Evolutionary conservation across 1,140 invertebrate species (phyloP).

Genomic region (Dinoponera quadriceps): DNA sequence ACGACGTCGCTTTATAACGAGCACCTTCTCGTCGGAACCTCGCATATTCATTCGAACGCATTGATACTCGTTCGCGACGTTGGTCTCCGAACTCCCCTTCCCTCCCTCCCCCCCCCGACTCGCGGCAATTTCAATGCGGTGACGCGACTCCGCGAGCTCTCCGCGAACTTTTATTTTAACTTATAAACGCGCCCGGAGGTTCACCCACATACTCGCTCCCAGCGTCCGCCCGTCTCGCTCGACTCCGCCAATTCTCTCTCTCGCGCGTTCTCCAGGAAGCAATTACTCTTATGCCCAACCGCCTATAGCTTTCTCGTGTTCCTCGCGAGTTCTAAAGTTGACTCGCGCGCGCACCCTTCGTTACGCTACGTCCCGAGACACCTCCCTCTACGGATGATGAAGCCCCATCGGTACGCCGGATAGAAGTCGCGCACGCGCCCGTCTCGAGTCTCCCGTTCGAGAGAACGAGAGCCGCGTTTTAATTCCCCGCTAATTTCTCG

Average conservation of each 20-base stretch:
- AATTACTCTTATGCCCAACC: slow-evolving; percentile 18
- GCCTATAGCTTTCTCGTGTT: background rate
- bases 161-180: slow-evolving; percentile 1
- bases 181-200: background rate
- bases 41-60: background rate
- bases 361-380: background rate
- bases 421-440: no score
- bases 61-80: slow-evolving; percentile 5
- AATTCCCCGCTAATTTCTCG: slow-evolving; percentile 15
- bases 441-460: no score
- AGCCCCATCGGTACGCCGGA: no score
- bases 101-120: no score
- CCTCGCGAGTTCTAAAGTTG: background rate
- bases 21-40: no score
- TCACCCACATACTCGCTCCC: background rate
- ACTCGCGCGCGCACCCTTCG: background rate
- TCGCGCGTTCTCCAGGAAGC: background rate
- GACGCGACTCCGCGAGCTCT: background rate
- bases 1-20: no score
- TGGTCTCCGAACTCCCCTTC: background rate
- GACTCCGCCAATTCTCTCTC: background rate
- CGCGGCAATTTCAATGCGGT: background rate
- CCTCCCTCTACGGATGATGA: no score
- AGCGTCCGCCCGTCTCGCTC: background rate
- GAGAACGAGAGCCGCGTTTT: background rate